Evolutionary conservation across 1,140 invertebrate species (phyloP).

Genomic region (Penaeus chinensis): DNA sequence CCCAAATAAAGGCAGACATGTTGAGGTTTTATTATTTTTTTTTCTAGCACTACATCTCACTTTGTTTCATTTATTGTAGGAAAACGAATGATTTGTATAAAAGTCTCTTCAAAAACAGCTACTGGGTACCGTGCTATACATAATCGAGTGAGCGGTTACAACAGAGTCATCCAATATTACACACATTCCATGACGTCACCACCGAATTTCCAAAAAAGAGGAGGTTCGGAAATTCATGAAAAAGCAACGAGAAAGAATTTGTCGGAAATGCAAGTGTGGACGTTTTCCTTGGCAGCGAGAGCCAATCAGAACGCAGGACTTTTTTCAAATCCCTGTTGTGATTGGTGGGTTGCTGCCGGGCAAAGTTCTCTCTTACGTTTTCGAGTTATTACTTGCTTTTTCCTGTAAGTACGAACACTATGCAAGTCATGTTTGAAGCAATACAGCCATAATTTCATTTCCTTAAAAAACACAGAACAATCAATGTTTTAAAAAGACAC

Average conservation of each 20-base stretch:
- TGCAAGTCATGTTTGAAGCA: constrained; percentile 34
- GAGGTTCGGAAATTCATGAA: constrained; percentile 46
- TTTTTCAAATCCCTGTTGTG: constrained; percentile 27
- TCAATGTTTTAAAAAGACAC: constrained; percentile 29
- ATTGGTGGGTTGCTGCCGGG: constrained; percentile 41
- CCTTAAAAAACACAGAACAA: constrained; percentile 23
- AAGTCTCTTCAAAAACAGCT: constrained; percentile 59
- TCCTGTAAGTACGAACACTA: constrained; percentile 46
- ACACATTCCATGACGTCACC: constrained; percentile 42
- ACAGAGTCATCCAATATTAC: constrained; percentile 54
- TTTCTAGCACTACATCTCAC: constrained; percentile 58
- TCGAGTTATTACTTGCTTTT: constrained; percentile 38
- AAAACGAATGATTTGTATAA: constrained; percentile 60
- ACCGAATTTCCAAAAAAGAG: constrained; percentile 42
- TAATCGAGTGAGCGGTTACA: constrained; percentile 60
- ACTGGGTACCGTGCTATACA: constrained; percentile 59
- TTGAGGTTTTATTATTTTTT: constrained; percentile 48
- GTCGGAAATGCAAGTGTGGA: constrained; percentile 57
- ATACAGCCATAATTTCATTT: constrained; percentile 14
- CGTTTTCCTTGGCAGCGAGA: constrained; percentile 48
- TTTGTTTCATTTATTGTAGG: constrained; percentile 61
- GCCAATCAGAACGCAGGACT: constrained; percentile 49
- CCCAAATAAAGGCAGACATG: constrained; percentile 50
- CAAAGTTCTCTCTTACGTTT: constrained; percentile 31
- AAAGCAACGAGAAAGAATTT: constrained; percentile 50